Percentiles rank a stretch among this genome's conserved stretches.
phyloP scores from a whole-genome alignment of 2,797 vertebrate genomes.

The Telmatherina bonti region DNA sequence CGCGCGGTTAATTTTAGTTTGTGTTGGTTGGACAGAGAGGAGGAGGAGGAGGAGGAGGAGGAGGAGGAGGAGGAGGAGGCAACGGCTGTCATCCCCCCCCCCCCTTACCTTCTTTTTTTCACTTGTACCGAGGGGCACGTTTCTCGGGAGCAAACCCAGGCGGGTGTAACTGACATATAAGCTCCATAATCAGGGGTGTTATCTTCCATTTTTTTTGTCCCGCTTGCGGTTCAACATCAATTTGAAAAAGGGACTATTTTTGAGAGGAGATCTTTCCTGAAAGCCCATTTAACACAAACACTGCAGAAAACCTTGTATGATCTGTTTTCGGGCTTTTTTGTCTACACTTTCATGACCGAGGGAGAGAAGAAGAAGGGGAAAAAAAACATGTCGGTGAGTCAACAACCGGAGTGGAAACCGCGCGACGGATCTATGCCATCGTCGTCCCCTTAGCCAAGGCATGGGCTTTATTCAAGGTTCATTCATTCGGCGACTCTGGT shows the following conservation, averaged over 20 bases:
- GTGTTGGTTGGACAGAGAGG: slow-evolving; percentile 75
- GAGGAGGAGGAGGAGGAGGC: slow-evolving; percentile 59
- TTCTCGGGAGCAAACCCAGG: slow-evolving; percentile 66
- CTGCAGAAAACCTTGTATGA: slow-evolving; percentile 17
- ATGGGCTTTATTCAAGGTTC: slow-evolving; percentile 40
- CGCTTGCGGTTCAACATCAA: slow-evolving; percentile 1
- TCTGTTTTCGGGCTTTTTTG: slow-evolving; percentile 10
- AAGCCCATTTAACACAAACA: slow-evolving; percentile 20
- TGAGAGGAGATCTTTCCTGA: slow-evolving; percentile 7
- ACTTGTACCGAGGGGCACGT: slow-evolving; percentile 74
- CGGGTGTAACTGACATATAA: slow-evolving; percentile 53
- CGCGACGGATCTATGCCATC: slow-evolving; percentile 50
- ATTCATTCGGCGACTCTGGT: slow-evolving; percentile 30
- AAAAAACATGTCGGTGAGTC: slow-evolving; percentile 68
- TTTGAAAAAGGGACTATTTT: neutral
- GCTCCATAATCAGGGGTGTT: slow-evolving; percentile 37
- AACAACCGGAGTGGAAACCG: slow-evolving; percentile 69
- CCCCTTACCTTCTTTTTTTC: slow-evolving; percentile 45
- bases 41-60: slow-evolving; percentile 49
- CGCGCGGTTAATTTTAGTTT: slow-evolving; percentile 79
- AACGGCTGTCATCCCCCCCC: slow-evolving; percentile 52
- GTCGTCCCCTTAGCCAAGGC: slow-evolving; percentile 35
- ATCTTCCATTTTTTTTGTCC: slow-evolving; percentile 20
- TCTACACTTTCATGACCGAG: slow-evolving; percentile 23
- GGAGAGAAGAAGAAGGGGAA: neutral